Evolutionary conservation across 2,113 vertebrate species (phyloP), one percentile per base, ranked within the genome.

Genomic region (Abramis brama): DNA sequence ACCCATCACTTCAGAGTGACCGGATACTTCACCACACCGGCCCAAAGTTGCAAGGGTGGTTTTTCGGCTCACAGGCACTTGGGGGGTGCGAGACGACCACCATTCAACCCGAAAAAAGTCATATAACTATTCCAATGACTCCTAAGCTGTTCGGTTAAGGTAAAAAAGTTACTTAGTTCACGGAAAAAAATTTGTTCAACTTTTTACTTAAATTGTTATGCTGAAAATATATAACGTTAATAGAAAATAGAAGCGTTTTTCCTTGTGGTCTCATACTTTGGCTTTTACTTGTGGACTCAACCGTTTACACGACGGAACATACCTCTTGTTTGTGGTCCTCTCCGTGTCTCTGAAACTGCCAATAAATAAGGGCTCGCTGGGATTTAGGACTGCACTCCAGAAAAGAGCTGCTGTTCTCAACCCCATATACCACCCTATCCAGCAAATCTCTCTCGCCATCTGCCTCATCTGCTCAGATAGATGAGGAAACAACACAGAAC

Each of bases 341-440:
- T 5, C 95, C 94, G 79, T 94, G 95, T 78, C 83, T 96, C 92
- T 99, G 97, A 88, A 98, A 97, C 87, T 98, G 97, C 98, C 98
- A 99, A 73, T 97, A 96, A 21, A 97, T 96, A 8, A 96, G 77
- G 0, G 98, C 97, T 89, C 96, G 94, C 91, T 98, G 98, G 73
- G 98, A 99, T 90, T 98, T 99, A 0, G 98, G 96, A 81, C 96
- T 97, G 92, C 98, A 99, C 91, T 99, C 98, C 77, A 99, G 93
- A 87, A 99, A 99, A 0, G 97, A 98, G 91, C 97, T 99, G 93
- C 98, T 99, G 83, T 99, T 99, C 91, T 99, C 98, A 89, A 99
- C 97, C 4, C 97, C 97, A 62, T 99, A 99, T 86, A 99, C 97
- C 13, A 96, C 96, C 93, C 96, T 97, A 90, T 97, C 97, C 88